Evolutionary conservation across 1,140 invertebrate genomes (phyloP), one percentile per base, ranked within the genome.

Genomic region (Leguminivora glycinivorella): DNA sequence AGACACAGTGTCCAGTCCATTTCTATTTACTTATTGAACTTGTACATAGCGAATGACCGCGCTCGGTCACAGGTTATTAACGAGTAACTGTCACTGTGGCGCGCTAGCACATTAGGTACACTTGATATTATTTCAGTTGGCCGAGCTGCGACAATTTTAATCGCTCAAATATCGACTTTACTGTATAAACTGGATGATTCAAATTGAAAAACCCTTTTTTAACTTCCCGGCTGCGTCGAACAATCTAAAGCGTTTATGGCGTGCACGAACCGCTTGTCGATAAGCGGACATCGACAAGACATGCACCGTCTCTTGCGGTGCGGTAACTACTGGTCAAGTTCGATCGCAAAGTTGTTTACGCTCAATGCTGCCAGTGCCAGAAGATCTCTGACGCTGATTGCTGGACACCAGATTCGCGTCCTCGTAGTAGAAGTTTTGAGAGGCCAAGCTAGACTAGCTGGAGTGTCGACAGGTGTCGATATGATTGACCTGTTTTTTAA

Each of bases 291-390:
- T 63, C 58, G 58, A 34, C 58, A 52, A 52, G 47, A 63, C 58
- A 63, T 63, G 25, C 58, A 63, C 58, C 58, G 7, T 29, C 29
- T 63, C 14, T 63, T 17, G 25, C 25, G 58, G 58, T 29, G 26
- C 58, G 25, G 26, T 29, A 63, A 63, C 58, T 63, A 63, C 58
- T 63, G 58, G 58, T 63, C 58, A 63, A 63, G 58, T 63, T 63
- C 58, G 26, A n/a, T 63, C 26, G 26, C 14, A 12, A 63, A 17
- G 58, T 19, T 63, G 58, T 63, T 63, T 63, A 63, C 58, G 25
- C 58, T 63, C n/a, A 58, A 34, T 9, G n/a, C 25, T n/a, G 31
- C 58, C 58, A 29, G 25, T 29, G 17, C 1, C 14, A 9, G n/a
- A 29, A 34, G 58, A 63, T 17, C 58, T 63, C 26, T 63, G 26